phyloP scores from a whole-genome alignment of 2,888 invertebrate species.

The Ochropleura plecta region DNA sequence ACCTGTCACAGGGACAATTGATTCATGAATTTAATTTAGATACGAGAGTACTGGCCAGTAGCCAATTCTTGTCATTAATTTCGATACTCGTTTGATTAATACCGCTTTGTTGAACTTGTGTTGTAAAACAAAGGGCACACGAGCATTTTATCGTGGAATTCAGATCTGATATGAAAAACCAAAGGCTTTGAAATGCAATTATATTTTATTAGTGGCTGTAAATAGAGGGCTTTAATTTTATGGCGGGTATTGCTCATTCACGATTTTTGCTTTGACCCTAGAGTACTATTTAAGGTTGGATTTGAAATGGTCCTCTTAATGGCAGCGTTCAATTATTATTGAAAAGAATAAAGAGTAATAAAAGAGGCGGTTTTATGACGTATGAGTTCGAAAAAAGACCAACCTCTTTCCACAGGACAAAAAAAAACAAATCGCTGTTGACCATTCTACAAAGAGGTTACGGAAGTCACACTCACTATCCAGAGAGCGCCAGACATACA shows the following conservation, averaged over 20 bases:
- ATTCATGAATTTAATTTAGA: constrained; percentile 80
- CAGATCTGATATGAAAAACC: constrained; percentile 51
- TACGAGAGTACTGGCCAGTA: constrained; percentile 71
- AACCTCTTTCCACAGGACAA: too few species aligned
- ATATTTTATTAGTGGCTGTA: constrained; percentile 36
- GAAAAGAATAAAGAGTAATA: too few species aligned
- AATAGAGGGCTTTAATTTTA: constrained; percentile 25
- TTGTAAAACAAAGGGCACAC: constrained; percentile 63
- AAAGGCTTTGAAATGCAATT: constrained; percentile 52
- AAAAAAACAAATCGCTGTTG: too few species aligned
- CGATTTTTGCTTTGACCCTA: constrained; percentile 38
- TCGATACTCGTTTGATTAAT: constrained; percentile 78
- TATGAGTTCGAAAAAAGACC: neutral
- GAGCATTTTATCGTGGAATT: constrained; percentile 51
- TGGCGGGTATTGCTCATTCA: constrained; percentile 23
- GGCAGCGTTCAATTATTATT: neutral
- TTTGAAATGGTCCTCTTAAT: constrained; percentile 16
- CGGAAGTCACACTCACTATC: neutral
- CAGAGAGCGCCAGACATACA: neutral
- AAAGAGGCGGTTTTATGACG: too few species aligned
- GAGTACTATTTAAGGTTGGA: constrained; percentile 13
- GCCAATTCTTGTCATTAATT: constrained; percentile 76
- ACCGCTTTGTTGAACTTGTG: constrained; percentile 66
- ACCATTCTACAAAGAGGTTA: neutral
- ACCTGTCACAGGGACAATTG: constrained; percentile 83